Evolutionary conservation across 2,797 vertebrate genomes (phyloP).

Genomic region (Diceros bicornis): DNA sequence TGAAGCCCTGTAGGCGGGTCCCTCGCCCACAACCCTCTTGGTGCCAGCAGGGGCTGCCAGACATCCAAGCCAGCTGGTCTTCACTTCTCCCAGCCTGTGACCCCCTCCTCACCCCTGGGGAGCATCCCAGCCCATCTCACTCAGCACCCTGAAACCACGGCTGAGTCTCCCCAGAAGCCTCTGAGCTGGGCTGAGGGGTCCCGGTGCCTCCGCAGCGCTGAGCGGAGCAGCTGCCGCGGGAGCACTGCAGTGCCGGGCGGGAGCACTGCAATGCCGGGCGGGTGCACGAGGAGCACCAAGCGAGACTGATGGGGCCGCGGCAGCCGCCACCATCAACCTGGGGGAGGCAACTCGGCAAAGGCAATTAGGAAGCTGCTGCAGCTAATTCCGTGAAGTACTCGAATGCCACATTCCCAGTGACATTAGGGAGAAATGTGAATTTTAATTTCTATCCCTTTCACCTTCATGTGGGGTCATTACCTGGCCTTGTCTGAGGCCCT

Average conservation of each 20-base stretch:
- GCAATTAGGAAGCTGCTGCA: slow-evolving; percentile 82
- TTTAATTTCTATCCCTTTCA: slow-evolving; percentile 68
- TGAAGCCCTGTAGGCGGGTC: not conserved
- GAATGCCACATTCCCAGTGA: slow-evolving; percentile 49
- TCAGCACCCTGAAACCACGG: not conserved
- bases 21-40: not conserved
- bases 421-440: slow-evolving; percentile 64
- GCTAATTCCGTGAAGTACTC: slow-evolving; percentile 73
- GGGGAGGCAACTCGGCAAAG: slow-evolving; percentile 74
- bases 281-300: slow-evolving; percentile 77
- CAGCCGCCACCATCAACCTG: slow-evolving; percentile 78
- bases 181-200: slow-evolving; percentile 30
- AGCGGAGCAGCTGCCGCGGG: slow-evolving; percentile 50
- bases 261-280: slow-evolving; percentile 72
- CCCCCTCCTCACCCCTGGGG: not conserved
- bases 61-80: slow-evolving; percentile 18
- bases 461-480: slow-evolving; percentile 22
- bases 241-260: slow-evolving; percentile 43
- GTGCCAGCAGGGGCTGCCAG: slow-evolving; percentile 53
- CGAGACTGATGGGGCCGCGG: slow-evolving; percentile 83
- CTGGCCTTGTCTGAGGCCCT: not conserved
- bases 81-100: not conserved
- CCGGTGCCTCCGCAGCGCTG: not conserved
- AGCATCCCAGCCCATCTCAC: not conserved
- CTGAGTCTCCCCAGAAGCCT: not conserved